phyloP scores from a whole-genome alignment of 2,888 invertebrate species.

The Metellina segmentata region DNA sequence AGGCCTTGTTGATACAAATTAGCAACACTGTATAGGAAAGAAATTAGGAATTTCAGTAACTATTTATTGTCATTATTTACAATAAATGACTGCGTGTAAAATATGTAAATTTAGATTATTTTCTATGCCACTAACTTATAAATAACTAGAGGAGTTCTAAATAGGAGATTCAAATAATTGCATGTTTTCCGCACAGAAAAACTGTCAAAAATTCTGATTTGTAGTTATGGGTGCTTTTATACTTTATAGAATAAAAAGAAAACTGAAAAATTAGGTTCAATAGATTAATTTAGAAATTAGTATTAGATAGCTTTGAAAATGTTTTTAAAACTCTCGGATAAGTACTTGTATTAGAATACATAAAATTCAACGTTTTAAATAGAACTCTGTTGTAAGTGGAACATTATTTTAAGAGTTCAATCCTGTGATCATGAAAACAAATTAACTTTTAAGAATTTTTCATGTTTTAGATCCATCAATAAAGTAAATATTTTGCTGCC shows the following conservation, averaged over 20 bases:
- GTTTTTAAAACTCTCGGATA: too few relatives aligned
- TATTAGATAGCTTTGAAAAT: neutral
- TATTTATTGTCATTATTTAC: neutral
- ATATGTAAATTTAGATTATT: constrained; percentile 22
- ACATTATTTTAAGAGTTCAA: too few relatives aligned
- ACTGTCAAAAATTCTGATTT: neutral
- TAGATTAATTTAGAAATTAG: neutral
- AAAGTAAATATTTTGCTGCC: too few relatives aligned
- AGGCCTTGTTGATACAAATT: constrained; percentile 45
- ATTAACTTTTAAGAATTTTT: too few relatives aligned
- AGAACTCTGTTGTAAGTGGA: too few relatives aligned
- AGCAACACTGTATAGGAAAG: constrained; percentile 46
- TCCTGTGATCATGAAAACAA: too few relatives aligned
- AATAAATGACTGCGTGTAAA: neutral
- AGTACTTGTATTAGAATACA: too few relatives aligned
- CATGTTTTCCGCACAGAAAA: neutral
- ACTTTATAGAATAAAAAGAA: neutral
- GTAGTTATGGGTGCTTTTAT: neutral
- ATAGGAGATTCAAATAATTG: neutral
- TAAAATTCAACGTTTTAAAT: too few relatives aligned
- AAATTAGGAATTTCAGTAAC: neutral
- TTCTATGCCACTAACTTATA: neutral
- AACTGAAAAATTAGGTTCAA: neutral
- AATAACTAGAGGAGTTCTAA: neutral
- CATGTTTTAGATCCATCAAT: too few relatives aligned